A percentile compares a stretch with the other conserved stretches of the same genome.
phyloP scores from a whole-genome alignment of 1,140 invertebrate genomes.

The Drosophila pseudoananassae region DNA sequence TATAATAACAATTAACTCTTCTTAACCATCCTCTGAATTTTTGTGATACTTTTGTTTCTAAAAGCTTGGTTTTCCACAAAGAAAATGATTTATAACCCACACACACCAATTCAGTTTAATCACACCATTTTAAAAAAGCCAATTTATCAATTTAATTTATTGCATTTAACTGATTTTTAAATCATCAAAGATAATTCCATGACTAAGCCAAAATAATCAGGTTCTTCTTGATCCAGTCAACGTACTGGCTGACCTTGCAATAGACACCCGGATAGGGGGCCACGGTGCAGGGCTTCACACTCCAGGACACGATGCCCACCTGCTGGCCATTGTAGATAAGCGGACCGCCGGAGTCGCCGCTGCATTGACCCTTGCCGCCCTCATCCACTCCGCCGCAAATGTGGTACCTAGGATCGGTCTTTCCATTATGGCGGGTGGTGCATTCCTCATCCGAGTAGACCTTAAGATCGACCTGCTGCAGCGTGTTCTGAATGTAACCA shows the following conservation, averaged over 20 bases:
- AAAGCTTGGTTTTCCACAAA: not conserved
- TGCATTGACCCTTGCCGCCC: slow-evolving; percentile 85
- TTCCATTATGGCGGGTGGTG: slow-evolving; percentile 44
- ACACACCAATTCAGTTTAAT: not conserved
- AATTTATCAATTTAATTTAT: slow-evolving; percentile 30
- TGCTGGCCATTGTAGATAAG: slow-evolving; percentile 71
- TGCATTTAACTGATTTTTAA: not conserved
- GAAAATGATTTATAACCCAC: not conserved
- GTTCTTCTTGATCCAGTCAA: slow-evolving; percentile 83
- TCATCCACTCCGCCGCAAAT: slow-evolving; percentile 84
- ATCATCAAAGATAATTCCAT: not conserved
- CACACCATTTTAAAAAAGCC: slow-evolving; percentile 1
- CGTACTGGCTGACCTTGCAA: slow-evolving; percentile 84
- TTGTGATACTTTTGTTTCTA: not conserved
- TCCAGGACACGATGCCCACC: slow-evolving; percentile 84
- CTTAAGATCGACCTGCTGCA: slow-evolving; percentile 82
- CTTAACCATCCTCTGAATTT: no score
- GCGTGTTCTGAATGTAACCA: slow-evolving; percentile 61
- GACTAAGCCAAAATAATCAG: slow-evolving; percentile 65
- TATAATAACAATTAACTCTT: no score
- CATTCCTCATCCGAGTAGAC: slow-evolving; percentile 83
- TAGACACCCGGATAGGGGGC: slow-evolving; percentile 84
- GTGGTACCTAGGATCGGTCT: slow-evolving; percentile 64
- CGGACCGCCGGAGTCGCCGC: slow-evolving; percentile 84
- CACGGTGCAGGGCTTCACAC: slow-evolving; percentile 83